Percentiles rank a stretch among this genome's conserved stretches.
These are phyloP conservation scores for Manacus vitellinus DNA, from an alignment of 2,113 vertebrate genomes.

Conservation along the genomic window DNA sequence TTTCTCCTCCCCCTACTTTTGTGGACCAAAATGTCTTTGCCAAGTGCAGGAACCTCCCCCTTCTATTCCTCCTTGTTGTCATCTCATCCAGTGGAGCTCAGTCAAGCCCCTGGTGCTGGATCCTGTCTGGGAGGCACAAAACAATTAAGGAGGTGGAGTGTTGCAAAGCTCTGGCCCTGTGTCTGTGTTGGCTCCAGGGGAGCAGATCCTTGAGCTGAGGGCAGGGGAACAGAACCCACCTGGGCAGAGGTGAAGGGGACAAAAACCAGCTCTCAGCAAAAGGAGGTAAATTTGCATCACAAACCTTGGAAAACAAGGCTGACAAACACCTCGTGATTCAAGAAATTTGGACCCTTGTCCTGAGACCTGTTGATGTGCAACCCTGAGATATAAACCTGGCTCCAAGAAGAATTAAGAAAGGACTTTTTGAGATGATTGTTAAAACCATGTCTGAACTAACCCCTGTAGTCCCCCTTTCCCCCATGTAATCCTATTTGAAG, in stretches of 20 bases:
- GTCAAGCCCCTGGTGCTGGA: neutral
- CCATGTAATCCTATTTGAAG: no score
- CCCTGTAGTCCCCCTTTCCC: no score
- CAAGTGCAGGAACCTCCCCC: neutral
- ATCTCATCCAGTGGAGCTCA: neutral
- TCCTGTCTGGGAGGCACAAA: constrained; percentile 13
- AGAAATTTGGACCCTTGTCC: no score
- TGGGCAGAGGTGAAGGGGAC: neutral
- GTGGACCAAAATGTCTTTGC: neutral
- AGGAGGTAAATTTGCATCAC: no score
- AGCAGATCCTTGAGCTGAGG: neutral
- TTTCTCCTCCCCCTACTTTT: neutral
- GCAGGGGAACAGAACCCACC: neutral
- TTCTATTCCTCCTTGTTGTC: neutral
- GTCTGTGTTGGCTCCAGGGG: neutral
- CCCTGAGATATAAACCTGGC: no score
- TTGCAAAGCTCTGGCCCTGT: neutral
- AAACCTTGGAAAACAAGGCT: no score
- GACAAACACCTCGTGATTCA: no score
- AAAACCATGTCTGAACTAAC: no score
- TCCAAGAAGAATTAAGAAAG: no score
- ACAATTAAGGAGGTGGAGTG: neutral
- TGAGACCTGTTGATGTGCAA: no score
- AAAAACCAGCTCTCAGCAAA: no score
- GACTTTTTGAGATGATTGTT: no score